Base-by-base conservation (phyloP, 1,140 invertebrate species). In the Megathymus violae region DNA sequence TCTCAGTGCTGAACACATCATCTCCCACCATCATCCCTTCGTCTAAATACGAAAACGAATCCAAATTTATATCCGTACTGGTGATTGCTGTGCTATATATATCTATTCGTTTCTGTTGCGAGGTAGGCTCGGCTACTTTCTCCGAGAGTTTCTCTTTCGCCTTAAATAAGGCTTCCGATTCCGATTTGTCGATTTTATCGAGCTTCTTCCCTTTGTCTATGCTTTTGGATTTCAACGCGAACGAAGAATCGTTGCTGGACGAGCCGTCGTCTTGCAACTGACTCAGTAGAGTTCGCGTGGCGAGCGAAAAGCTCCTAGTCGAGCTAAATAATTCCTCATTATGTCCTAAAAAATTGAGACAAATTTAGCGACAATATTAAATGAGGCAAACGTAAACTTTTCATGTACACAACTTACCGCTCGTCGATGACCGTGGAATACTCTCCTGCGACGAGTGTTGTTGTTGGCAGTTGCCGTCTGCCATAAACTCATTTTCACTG, bases 1-100 rank as follows among this genome's bases (percentile, higher is more conserved):
- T n/a, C n/a, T 80, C 76, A 15, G 67, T 52, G 0, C 72, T 60
- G 61, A 86, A 87, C 60, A 87, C 85, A 17, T 92, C 90, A 40
- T 92, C 90, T 0, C 77, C 86, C n/a, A 74, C 83, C 81, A 91
- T 80, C 77, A 91, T 78, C 38, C 82, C 88, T 48, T 91, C 83
- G 17, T 88, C 90, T 50, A 91, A 70, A 71, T 92, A 92, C 50
- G 92, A 80, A 71, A 92, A 92, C 68, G 89, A 91, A 62, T 93
- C 91, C 16, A 92, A 74, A 69, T 92, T 91, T 25, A 93, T 92
- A 27, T 92, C 91, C 2, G 88, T 78, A 11, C 90, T 78, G 6
- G 82, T 85, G 27, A 93, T 84, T 5, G 88, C 89, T 6, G 89
- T 88, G 25, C 89, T 91, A 66, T 92, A 92, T 0, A 92, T 81